Conservation (phyloP, 2,113 vertebrate species). For the Apteryx mantelli region DNA sequence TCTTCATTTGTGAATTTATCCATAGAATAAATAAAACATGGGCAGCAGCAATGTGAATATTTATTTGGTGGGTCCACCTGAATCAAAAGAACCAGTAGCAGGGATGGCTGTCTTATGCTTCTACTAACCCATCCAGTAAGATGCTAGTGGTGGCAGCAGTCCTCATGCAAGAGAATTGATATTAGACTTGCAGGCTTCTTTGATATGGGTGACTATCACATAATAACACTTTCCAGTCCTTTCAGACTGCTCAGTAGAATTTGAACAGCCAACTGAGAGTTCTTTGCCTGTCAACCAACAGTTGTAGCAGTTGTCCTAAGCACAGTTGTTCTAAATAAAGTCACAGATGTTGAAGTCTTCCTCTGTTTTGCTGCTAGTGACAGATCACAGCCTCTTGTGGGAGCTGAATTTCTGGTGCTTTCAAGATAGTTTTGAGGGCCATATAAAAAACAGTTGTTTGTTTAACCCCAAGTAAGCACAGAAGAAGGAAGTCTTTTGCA, state of each 20-base stretch:
- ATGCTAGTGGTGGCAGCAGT: not conserved
- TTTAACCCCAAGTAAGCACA: slow-evolving; percentile 34
- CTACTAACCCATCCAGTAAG: not conserved
- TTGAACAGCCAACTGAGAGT: not conserved
- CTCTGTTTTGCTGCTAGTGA: slow-evolving; percentile 19
- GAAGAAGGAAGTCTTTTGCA: slow-evolving; percentile 21
- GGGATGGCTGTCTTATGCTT: not conserved
- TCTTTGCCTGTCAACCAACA: not conserved
- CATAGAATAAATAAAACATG: not conserved
- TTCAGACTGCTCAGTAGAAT: not conserved
- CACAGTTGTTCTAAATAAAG: slow-evolving; percentile 40
- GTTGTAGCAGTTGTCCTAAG: not conserved
- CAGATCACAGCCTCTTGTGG: not conserved
- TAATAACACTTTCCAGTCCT: not conserved
- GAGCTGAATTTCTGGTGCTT: slow-evolving; percentile 41
- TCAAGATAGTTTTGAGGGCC: slow-evolving; percentile 28
- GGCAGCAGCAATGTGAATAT: not conserved
- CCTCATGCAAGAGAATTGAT: not conserved
- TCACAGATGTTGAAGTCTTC: slow-evolving; percentile 3
- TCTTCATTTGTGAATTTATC: not conserved
- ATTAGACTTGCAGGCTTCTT: not conserved
- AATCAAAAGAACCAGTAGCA: not conserved
- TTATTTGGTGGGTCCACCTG: not conserved
- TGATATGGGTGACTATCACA: not conserved
- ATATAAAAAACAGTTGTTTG: slow-evolving; percentile 48